A percentile compares a stretch with the other conserved stretches of the same genome.
These are phyloP conservation scores for Myripristis murdjan DNA, from an alignment of 2,797 vertebrate species.

Conservation along the genomic window DNA sequence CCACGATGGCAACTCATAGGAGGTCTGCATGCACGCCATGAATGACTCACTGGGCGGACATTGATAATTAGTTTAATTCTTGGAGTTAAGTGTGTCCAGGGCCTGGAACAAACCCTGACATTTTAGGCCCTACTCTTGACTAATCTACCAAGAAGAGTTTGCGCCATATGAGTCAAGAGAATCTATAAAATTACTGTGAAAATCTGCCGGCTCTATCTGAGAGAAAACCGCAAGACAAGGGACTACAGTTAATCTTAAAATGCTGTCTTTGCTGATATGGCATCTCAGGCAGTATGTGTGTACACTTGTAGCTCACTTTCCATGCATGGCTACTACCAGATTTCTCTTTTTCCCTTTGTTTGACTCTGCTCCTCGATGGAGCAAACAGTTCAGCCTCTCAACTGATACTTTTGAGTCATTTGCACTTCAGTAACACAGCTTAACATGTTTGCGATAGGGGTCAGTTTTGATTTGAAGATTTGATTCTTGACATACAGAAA, in stretches of 20 bases:
- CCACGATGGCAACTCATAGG: neutral
- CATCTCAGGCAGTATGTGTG: neutral
- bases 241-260: neutral
- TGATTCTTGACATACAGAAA: neutral
- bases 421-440: neutral
- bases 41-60: neutral
- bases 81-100: too few relatives aligned
- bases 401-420: neutral
- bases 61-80: neutral
- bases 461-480: conserved; percentile 11
- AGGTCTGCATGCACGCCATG: neutral
- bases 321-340: conserved; percentile 33
- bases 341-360: conserved; percentile 11
- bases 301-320: conserved; percentile 4
- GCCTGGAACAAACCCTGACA: too few relatives aligned
- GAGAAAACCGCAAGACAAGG: neutral
- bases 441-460: neutral
- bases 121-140: neutral
- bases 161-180: too few relatives aligned
- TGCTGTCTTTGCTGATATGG: neutral
- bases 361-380: neutral
- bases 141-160: too few relatives aligned
- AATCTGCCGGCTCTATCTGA: neutral
- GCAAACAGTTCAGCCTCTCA: conserved; percentile 3
- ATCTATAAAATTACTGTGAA: neutral